Conservation (phyloP, 2,797 vertebrate species). For the Philypnodon macrostomus region DNA sequence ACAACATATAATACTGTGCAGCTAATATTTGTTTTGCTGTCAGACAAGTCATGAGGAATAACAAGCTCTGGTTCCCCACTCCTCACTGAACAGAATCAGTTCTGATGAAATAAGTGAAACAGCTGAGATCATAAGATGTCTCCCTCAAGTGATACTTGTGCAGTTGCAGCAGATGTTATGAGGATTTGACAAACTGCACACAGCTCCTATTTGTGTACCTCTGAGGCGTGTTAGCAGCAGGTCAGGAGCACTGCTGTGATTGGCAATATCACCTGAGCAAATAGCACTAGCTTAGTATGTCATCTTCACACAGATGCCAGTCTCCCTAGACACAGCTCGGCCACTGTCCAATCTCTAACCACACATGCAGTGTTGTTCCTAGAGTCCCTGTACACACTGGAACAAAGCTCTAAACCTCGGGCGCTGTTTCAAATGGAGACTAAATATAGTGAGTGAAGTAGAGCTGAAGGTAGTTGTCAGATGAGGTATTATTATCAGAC, state of each 20-base stretch:
- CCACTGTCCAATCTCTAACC: conserved; percentile 34
- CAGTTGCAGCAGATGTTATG: conserved; percentile 27
- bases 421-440: conserved; percentile 33
- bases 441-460: conserved; percentile 67
- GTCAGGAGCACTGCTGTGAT: conserved; percentile 41
- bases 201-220: no score
- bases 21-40: conserved; percentile 50
- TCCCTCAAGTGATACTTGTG: conserved; percentile 4
- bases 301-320: conserved; percentile 50
- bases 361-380: conserved; percentile 30
- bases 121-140: no score
- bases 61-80: conserved; percentile 12
- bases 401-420: conserved; percentile 28
- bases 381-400: conserved; percentile 28
- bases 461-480: conserved; percentile 61
- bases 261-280: conserved; percentile 38
- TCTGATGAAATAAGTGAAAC: no score
- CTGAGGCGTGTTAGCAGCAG: conserved; percentile 23
- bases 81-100: no score
- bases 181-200: conserved; percentile 27
- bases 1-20: conserved; percentile 35
- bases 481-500: conserved; percentile 70
- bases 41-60: conserved; percentile 24
- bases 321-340: conserved; percentile 54
- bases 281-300: conserved; percentile 18